These are phyloP conservation scores for Steinernema carpocapsae DNA, from an alignment of 2,888 invertebrate species.

Conservation along the genomic window DNA sequence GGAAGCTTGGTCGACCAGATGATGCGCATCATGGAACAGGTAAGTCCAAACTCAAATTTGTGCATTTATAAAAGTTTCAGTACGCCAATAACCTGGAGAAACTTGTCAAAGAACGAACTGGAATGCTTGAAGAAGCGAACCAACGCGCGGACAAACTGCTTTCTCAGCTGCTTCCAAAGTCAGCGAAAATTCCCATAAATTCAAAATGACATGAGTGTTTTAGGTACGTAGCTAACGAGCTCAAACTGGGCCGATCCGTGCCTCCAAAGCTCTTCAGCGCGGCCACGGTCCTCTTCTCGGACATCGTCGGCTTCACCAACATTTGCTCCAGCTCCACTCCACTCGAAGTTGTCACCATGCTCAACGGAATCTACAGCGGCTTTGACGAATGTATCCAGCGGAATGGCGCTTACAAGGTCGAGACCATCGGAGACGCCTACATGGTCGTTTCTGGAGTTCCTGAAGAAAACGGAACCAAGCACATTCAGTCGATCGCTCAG, in stretches of 20 bases:
- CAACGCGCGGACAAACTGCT: slow-evolving; percentile 35
- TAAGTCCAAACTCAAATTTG: neutral
- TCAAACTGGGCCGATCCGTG: slow-evolving; percentile 65
- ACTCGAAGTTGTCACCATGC: slow-evolving; percentile 62
- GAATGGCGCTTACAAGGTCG: slow-evolving; percentile 63
- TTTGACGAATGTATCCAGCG: slow-evolving; percentile 64
- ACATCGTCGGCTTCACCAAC: slow-evolving; percentile 65
- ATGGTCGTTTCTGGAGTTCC: slow-evolving; percentile 67
- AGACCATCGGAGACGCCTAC: slow-evolving; percentile 67
- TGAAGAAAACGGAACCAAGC: slow-evolving; percentile 63
- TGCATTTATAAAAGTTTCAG: slow-evolving; percentile 36
- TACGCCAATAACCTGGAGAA: slow-evolving; percentile 68
- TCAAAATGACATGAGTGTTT: neutral
- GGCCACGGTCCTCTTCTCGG: slow-evolving; percentile 63
- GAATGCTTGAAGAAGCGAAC: slow-evolving; percentile 68
- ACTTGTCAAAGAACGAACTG: slow-evolving; percentile 66
- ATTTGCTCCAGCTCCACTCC: slow-evolving; percentile 61
- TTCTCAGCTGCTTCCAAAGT: slow-evolving; percentile 19
- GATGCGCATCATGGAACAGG: slow-evolving; percentile 61
- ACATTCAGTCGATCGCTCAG: slow-evolving; percentile 59
- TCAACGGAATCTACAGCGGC: slow-evolving; percentile 64
- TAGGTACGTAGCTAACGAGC: slow-evolving; percentile 63
- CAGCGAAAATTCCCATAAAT: neutral
- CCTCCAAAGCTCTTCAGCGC: slow-evolving; percentile 63
- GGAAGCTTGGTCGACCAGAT: slow-evolving; percentile 67